Base-by-base conservation (phyloP, 2,888 invertebrate genomes). In the Monoplex corrugatus region DNA sequence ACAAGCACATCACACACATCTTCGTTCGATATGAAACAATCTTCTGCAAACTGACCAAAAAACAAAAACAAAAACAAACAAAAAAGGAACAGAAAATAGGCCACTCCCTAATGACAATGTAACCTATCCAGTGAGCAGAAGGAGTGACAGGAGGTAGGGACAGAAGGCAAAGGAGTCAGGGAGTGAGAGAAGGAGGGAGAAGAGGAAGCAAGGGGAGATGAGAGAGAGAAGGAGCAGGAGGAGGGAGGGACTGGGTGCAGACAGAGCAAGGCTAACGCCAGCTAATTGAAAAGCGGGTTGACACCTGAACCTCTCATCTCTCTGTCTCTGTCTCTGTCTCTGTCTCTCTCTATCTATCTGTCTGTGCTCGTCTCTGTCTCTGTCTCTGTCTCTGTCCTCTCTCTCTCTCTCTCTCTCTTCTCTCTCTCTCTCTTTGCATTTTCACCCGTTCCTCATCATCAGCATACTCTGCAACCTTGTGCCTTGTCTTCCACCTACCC, bases 251-350 rank as follows among this genome's bases (percentile, higher is more conserved):
- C 5, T 23, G 78, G 78, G 23, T 38, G 40, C 23, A 40, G 16
- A 57, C 16, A 44, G 43, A 43, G 44, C n/a, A 38, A 23, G 32
- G 35, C 40, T 40, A 40, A 40, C 23, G 78, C 32, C 35, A 80
- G 78, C 78, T 80, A 80, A 80, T 80, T 80, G 78, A 40, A 40
- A 40, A 5, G 40, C 40, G 28, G 3, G 16, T 40, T 43, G 43
- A 80, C 78, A 80, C 78, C 78, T 43, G 78, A 80, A 28, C 78
- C 78, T 32, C 28, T 86, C 68, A 86, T 86, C 68, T 78, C 78
- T 40, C 19, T 40, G 40, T 78, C 78, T 78, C 40, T 40, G 40
- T 78, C 78, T 40, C 40, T 78, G 19, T 78, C 78, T 40, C 40
- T 40, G 38, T 40, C 6, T 78, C 78, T 40, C 40, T 78, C 38